These are phyloP conservation scores for Parapristionchus giblindavisi DNA, from an alignment of 2,888 invertebrate genomes.

Conservation along the genomic window DNA sequence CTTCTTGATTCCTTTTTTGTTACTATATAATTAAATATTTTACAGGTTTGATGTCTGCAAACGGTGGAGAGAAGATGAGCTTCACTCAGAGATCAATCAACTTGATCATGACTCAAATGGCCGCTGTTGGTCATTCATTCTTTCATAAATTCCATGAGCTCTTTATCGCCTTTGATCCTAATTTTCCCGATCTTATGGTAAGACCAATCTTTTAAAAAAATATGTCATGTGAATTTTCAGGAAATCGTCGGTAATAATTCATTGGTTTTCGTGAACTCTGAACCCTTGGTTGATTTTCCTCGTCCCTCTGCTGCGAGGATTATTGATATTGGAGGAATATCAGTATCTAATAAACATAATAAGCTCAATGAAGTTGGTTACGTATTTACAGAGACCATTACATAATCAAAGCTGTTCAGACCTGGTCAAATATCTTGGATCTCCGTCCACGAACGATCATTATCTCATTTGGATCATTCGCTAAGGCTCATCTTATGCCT, in stretches of 20 bases:
- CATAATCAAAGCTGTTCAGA: neutral
- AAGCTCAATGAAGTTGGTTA: slow-evolving; percentile 1
- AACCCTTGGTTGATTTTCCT: slow-evolving; percentile 28
- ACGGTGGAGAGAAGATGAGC: neutral
- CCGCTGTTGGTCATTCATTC: slow-evolving; percentile 12
- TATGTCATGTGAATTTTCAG: neutral
- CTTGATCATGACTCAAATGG: slow-evolving; percentile 1
- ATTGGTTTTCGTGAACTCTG: slow-evolving; percentile 21
- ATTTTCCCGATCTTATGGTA: slow-evolving; percentile 4
- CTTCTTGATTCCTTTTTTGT: neutral
- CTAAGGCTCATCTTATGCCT: slow-evolving; percentile 49
- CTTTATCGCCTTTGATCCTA: neutral
- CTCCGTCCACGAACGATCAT: slow-evolving; percentile 39
- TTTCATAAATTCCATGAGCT: neutral
- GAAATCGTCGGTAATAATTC: neutral
- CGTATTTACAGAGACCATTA: neutral
- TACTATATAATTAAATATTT: neutral
- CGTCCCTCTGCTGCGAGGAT: slow-evolving; percentile 39
- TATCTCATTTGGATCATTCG: slow-evolving; percentile 51
- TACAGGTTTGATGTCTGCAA: neutral
- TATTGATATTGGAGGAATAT: slow-evolving; percentile 53
- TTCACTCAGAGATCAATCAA: slow-evolving; percentile 9
- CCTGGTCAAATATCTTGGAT: slow-evolving; percentile 5
- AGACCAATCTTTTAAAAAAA: neutral
- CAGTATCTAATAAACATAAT: slow-evolving; percentile 30